These are phyloP conservation scores for Balearica regulorum DNA, from an alignment of 2,797 vertebrate species.

Conservation along the genomic window DNA sequence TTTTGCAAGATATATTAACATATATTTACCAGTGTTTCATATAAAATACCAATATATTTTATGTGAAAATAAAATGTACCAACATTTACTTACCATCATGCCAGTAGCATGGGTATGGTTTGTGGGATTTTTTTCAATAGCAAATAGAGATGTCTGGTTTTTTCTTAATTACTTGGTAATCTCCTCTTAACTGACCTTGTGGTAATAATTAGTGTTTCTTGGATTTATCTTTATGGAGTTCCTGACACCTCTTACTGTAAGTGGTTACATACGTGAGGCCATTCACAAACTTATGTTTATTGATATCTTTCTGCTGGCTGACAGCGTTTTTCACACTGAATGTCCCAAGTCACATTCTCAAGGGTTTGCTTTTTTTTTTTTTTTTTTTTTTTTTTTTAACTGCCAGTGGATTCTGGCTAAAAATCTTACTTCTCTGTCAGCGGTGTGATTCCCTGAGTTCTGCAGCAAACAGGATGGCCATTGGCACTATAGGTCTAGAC, in stretches of 20 bases:
- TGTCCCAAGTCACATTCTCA: neutral
- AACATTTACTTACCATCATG: neutral
- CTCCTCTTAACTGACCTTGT: neutral
- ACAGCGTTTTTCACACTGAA: neutral
- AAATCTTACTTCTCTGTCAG: neutral
- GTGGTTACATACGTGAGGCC: neutral
- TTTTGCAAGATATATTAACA: neutral
- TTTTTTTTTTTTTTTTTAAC: neutral
- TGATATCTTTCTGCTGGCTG: slow-evolving; percentile 2
- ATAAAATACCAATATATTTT: neutral
- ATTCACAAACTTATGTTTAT: slow-evolving; percentile 4
- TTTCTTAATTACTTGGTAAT: neutral
- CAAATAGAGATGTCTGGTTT: neutral
- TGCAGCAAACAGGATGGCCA: neutral
- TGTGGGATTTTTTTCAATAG: neutral
- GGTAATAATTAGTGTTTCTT: slow-evolving; percentile 32
- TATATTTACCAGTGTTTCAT: neutral
- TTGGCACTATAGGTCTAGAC: fast-evolving
- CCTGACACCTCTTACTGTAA: neutral
- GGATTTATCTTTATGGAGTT: neutral
- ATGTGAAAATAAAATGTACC: neutral
- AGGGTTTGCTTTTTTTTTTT: fast-evolving
- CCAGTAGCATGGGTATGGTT: fast-evolving
- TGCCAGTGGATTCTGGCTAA: neutral
- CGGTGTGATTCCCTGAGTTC: neutral